Evolutionary conservation across 2,113 vertebrate species (phyloP), one percentile per base, ranked within the genome.

Genomic region (Eptatretus burgeri): DNA sequence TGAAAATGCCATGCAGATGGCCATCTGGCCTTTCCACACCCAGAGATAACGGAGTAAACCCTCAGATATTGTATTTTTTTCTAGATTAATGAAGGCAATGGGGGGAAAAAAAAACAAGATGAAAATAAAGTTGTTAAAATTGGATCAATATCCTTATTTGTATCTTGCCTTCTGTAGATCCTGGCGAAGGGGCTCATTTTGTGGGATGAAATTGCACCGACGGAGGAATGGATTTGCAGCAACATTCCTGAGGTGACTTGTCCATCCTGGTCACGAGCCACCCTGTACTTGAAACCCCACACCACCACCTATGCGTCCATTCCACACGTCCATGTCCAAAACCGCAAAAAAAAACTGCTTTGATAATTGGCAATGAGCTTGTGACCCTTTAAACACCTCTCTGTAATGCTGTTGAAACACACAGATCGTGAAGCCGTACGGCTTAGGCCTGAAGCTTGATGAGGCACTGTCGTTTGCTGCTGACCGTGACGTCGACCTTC

Each of bases 201-300:
- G 75, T 98, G 91, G 89, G 86, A 95, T 73, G 86, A 94, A 71
- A 95, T 95, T 72, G 72, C 89, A 65, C 91, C 91, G 17, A 80
- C 82, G 71, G 78, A 81, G 19, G 81, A 89, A 67, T 98, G 91
- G 91, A 82, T 98, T 66, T 83, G 83, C 68, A 87, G 85, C 74
- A 95, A 95, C 8, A 82, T 95, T 69, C 91, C 91, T 68, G 81
- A 88, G 68, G 89, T 95, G 73, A 75, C 78, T 20, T 60, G 56
- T 60, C 56, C 20, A 60, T 12, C 56, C 56, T 20, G 11, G n/a
- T 13, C 56, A n/a, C 9, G n/a, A 41, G 12, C 56, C 56, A 60
- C n/a, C 56, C 56, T 20, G n/a, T 12, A 60, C 56, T 2, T 17
- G 56, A 60, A 60, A 60, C 56, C n/a, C 9, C 56, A 13, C 12